Conservation (phyloP, 2,797 vertebrate genomes). For the Chiloscyllium punctatum region DNA sequence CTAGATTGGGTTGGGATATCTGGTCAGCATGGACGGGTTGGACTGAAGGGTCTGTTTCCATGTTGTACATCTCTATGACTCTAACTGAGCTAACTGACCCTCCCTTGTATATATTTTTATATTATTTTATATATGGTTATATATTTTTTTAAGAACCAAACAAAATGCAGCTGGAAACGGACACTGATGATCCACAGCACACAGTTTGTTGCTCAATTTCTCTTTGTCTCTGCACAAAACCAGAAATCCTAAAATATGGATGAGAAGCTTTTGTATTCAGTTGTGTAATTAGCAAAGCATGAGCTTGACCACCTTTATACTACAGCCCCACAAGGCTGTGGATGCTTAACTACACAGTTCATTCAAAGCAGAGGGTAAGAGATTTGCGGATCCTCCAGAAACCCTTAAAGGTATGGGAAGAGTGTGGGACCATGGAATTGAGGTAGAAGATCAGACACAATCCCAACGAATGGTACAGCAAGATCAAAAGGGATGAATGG, state of each 20-base stretch:
- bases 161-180: background rate
- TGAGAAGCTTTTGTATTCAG: background rate
- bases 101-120: too few relatives aligned
- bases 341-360: too few relatives aligned
- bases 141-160: background rate
- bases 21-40: too few relatives aligned
- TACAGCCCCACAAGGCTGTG: background rate
- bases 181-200: background rate
- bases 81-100: too few relatives aligned
- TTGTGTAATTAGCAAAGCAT: background rate
- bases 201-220: background rate
- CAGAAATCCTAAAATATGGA: background rate
- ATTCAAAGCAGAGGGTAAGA: too few relatives aligned
- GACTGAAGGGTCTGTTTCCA: too few relatives aligned
- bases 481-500: background rate
- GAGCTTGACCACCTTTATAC: background rate
- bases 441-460: background rate
- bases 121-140: too few relatives aligned
- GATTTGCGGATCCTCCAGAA: too few relatives aligned
- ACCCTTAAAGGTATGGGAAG: too few relatives aligned
- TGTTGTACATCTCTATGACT: too few relatives aligned
- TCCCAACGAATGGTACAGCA: background rate
- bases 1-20: too few relatives aligned
- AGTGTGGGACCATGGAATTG: too few relatives aligned
- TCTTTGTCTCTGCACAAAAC: background rate